phyloP scores from a whole-genome alignment of 2,888 invertebrate genomes.

The Rotaria macrura region DNA sequence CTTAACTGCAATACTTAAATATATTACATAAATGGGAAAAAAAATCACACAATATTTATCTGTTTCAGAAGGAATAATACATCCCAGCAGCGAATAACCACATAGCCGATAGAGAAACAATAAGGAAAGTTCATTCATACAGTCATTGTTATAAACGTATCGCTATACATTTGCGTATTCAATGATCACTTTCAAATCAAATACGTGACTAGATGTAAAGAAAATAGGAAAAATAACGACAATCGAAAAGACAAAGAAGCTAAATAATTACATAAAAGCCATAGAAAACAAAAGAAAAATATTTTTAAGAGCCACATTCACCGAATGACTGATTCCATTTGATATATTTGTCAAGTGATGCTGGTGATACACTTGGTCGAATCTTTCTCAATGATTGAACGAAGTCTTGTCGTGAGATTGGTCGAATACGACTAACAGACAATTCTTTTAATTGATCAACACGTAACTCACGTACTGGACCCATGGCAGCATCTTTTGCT shows the following conservation, averaged over 20 bases:
- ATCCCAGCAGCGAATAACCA: background rate
- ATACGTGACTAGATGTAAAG: background rate
- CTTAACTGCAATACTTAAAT: background rate
- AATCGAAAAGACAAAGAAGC: background rate
- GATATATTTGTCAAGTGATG: background rate
- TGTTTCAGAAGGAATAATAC: background rate
- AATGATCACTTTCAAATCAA: background rate
- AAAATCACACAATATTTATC: background rate
- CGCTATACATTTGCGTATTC: background rate
- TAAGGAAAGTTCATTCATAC: background rate
- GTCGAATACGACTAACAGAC: slow-evolving; percentile 27
- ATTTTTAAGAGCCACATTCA: background rate
- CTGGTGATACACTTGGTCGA: slow-evolving; percentile 21
- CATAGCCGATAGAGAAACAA: background rate
- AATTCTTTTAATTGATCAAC: slow-evolving; percentile 28
- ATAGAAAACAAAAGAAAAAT: background rate
- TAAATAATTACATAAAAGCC: background rate
- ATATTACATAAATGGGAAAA: background rate
- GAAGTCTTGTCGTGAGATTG: slow-evolving; percentile 25
- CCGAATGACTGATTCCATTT: background rate
- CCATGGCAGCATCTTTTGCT: slow-evolving; percentile 90
- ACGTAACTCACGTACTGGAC: slow-evolving; percentile 68
- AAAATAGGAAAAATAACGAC: background rate
- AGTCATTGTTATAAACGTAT: background rate
- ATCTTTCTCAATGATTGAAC: slow-evolving; percentile 22